Conservation (phyloP, 2,113 vertebrate species). For the Grus americana region DNA sequence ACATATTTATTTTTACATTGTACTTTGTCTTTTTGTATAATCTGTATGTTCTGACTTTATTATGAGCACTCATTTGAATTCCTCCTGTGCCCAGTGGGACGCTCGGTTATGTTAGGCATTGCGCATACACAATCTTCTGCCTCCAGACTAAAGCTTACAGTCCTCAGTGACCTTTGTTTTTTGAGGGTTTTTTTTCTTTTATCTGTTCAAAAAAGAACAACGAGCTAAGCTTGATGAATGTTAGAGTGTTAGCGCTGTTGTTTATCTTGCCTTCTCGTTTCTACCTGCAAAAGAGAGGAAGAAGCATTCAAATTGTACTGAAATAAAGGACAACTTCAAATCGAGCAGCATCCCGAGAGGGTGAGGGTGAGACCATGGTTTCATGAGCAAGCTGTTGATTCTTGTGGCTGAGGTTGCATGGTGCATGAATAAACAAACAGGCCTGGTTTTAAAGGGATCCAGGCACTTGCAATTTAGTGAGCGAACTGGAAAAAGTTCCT, state of each 20-base stretch:
- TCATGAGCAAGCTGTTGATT: not conserved
- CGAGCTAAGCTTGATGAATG: not conserved
- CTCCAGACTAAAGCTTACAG: not conserved
- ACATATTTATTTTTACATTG: accelerated
- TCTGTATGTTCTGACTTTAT: not conserved
- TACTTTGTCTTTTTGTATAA: not conserved
- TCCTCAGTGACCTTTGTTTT: not conserved
- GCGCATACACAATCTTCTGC: accelerated
- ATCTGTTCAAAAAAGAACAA: not conserved
- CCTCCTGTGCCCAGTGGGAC: not conserved
- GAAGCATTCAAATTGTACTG: not conserved
- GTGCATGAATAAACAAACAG: not conserved
- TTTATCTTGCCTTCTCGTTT: not conserved
- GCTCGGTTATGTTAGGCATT: not conserved
- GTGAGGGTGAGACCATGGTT: not conserved
- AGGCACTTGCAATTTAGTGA: not conserved
- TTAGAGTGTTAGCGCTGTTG: not conserved
- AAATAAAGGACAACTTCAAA: not conserved
- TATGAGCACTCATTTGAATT: not conserved
- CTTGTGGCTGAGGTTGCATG: not conserved
- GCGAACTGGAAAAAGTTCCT: not conserved
- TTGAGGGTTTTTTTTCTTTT: accelerated
- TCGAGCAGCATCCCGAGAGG: not conserved
- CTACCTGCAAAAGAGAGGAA: not conserved
- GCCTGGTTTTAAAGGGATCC: not conserved